Evolutionary conservation across 2,888 invertebrate species (phyloP).

Genomic region (Lottia scabra): DNA sequence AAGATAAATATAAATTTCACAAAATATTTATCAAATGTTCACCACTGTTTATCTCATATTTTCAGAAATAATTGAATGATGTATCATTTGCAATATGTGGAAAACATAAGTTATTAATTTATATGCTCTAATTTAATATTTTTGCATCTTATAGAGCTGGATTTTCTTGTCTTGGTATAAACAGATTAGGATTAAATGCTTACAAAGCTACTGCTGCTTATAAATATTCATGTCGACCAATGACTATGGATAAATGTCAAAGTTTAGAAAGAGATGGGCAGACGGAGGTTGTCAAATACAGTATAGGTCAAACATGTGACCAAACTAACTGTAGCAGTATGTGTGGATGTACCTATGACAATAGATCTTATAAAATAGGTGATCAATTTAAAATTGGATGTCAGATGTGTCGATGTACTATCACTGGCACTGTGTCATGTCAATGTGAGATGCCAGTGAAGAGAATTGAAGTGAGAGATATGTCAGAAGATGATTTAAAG

Average conservation of each 20-base stretch:
- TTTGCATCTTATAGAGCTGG: conserved; percentile 51
- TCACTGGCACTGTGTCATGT: conserved; percentile 48
- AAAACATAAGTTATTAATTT: too few relatives aligned
- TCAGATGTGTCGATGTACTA: conserved; percentile 53
- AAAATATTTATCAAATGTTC: too few relatives aligned
- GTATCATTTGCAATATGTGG: too few relatives aligned
- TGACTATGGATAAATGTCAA: conserved; percentile 55
- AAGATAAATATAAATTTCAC: too few relatives aligned
- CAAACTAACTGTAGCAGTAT: conserved; percentile 50
- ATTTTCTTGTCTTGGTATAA: conserved; percentile 60
- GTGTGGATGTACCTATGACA: conserved; percentile 62
- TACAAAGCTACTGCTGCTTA: conserved; percentile 55
- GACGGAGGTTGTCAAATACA: conserved; percentile 54
- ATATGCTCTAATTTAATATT: neutral
- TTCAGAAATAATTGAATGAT: too few relatives aligned
- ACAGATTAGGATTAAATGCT: conserved; percentile 54
- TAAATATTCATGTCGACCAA: conserved; percentile 53
- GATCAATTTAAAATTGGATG: conserved; percentile 51
- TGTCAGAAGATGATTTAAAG: conserved; percentile 53
- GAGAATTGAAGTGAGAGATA: conserved; percentile 62
- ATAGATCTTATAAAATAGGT: conserved; percentile 48
- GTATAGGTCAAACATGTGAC: conserved; percentile 56
- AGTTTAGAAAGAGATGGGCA: conserved; percentile 40
- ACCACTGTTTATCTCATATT: too few relatives aligned
- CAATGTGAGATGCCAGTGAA: conserved; percentile 41